These are phyloP conservation scores for Phenacoccus solenopsis DNA, from an alignment of 1,140 invertebrate species.

Conservation along the genomic window DNA sequence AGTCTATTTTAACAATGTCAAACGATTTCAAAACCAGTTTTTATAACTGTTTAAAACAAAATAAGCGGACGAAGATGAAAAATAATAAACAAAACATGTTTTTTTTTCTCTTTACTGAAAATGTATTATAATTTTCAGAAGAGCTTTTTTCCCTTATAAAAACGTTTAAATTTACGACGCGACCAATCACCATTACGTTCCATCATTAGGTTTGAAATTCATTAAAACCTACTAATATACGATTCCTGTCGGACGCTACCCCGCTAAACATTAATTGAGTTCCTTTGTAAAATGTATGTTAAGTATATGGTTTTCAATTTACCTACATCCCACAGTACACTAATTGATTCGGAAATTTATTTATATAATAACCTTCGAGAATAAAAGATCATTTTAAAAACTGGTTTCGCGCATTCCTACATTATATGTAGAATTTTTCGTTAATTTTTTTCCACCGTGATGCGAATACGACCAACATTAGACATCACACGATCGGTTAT, in stretches of 20 bases:
- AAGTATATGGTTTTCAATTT: not conserved
- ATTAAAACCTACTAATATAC: not conserved
- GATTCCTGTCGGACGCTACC: not conserved
- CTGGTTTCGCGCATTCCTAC: not conserved
- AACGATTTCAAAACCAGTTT: not conserved
- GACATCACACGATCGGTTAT: no score
- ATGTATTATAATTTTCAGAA: not conserved
- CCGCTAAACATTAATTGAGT: not conserved
- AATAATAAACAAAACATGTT: no score
- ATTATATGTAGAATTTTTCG: not conserved
- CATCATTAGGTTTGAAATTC: not conserved
- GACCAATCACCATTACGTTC: not conserved
- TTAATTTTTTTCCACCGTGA: not conserved
- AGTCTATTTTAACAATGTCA: not conserved
- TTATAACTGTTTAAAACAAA: no score
- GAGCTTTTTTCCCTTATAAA: not conserved
- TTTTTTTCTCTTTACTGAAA: not conserved
- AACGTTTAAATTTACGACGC: not conserved
- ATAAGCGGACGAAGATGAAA: no score
- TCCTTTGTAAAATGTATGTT: slow-evolving; percentile 3
- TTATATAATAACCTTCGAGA: slow-evolving; percentile 3
- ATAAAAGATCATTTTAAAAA: not conserved
- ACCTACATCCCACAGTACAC: not conserved
- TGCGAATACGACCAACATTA: no score
- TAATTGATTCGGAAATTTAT: slow-evolving; percentile 3